Percentiles rank a stretch among this genome's conserved stretches.
phyloP scores from a whole-genome alignment of 2,113 vertebrate genomes.

The Rhea americana region DNA sequence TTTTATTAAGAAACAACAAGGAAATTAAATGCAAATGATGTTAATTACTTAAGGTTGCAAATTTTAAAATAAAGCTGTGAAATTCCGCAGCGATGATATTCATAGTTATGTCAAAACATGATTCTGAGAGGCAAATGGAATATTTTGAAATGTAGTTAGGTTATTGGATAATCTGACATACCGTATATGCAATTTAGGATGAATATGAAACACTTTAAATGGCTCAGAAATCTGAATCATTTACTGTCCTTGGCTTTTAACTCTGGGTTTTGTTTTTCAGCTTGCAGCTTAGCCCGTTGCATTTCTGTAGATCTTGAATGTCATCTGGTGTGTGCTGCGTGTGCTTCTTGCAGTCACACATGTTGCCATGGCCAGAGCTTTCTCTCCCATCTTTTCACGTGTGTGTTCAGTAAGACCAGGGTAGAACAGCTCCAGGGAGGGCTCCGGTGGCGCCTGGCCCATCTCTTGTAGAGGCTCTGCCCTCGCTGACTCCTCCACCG shows the following conservation, averaged over 20 bases:
- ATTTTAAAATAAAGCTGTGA: background rate
- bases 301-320: background rate
- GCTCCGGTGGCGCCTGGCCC: background rate
- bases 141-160: background rate
- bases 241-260: background rate
- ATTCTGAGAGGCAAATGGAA: background rate
- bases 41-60: slow-evolving; percentile 10
- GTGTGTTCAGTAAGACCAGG: background rate
- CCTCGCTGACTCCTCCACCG: background rate
- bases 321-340: background rate
- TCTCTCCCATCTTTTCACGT: background rate
- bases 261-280: background rate
- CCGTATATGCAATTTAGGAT: background rate
- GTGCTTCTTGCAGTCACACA: background rate
- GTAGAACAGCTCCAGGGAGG: fast-evolving
- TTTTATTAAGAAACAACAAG: slow-evolving; percentile 35
- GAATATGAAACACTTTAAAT: slow-evolving; percentile 24
- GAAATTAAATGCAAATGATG: slow-evolving; percentile 14
- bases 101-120: background rate
- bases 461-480: background rate
- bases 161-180: slow-evolving; percentile 28
- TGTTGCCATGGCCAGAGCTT: background rate
- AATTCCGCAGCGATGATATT: slow-evolving; percentile 21
- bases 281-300: background rate
- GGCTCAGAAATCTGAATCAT: background rate